Base-by-base conservation (phyloP, 2,113 vertebrate genomes). In the Caranx ignobilis region DNA sequence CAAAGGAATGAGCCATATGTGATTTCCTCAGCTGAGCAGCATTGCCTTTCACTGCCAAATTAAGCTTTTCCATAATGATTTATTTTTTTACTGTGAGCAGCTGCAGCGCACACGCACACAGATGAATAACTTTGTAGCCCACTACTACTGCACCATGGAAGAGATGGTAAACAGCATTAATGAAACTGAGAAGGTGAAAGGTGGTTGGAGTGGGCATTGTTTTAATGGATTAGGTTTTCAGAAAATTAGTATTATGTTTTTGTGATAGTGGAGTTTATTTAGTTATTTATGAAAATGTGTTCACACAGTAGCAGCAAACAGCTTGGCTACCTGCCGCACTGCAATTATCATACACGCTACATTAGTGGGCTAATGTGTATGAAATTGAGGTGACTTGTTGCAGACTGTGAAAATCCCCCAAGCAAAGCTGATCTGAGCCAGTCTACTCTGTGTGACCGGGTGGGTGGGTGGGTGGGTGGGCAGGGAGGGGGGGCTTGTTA, bases 1-100 rank as follows among this genome's bases (percentile, higher is more conserved):
- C 85, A 87, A 86, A 85, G 47, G 34, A 71, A 57, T 11, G 26
- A 26, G n/a, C 63, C 81, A 85, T 85, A 77, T 83, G 85, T 59
- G 79, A 66, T 77, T 72, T 56, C 55, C 70, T 77, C 79, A 78
- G 35, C 37, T 61, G 47, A 77, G 77, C 64, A 72, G 32, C 65
- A 11, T 15, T 66, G 76, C 55, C 66, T 79, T 75, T 84, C 43
- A 66, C 62, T 69, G 39, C 71, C 67, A 78, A 55, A 61, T 65
- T 68, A 12, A 68, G 35, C 75, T 65, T 11, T 80, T 78, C 79
- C 67, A 73, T 67, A 74, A 71, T 66, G 68, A 73, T 31, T 11
- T 34, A 41, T 73, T 45, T 55, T 61, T 39, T 31, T 48, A 55
- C 5, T 65, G 72, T 54, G 39, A 78, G 62, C 79, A 81, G 82